These are phyloP conservation scores for Phrynocephalus versicolor DNA, from an alignment of 2,113 vertebrate genomes.

Conservation along the genomic window DNA sequence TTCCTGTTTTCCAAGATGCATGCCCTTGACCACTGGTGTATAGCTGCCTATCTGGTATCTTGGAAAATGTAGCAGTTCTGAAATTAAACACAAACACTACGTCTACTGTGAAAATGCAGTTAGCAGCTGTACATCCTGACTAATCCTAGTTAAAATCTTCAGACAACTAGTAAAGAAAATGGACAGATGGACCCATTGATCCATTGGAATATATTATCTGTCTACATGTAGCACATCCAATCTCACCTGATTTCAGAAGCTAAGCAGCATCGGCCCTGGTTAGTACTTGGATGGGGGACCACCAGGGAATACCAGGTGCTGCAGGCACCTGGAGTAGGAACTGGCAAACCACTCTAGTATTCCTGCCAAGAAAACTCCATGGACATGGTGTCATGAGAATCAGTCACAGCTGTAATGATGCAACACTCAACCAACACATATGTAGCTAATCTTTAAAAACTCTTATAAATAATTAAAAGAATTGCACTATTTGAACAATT, in stretches of 20 bases:
- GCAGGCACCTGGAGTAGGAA: too few species aligned
- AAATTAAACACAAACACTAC: not conserved
- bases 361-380: too few species aligned
- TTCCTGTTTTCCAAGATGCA: not conserved
- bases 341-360: too few species aligned
- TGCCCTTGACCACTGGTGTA: not conserved
- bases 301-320: too few species aligned
- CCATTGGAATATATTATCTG: not conserved
- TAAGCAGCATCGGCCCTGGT: too few species aligned
- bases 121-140: not conserved
- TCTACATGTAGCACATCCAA: too few species aligned
- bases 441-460: not conserved
- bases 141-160: not conserved
- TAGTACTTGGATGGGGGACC: too few species aligned
- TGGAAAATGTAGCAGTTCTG: not conserved
- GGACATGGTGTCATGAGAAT: too few species aligned
- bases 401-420: too few species aligned
- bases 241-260: too few species aligned
- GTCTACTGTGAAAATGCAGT: not conserved
- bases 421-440: too few species aligned
- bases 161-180: not conserved
- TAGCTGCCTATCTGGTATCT: not conserved
- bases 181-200: not conserved
- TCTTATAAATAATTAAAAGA: conserved; percentile 1
- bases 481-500: not conserved